Evolutionary conservation across 2,888 invertebrate genomes (phyloP).

Genomic region (Nasonovia ribisnigri): DNA sequence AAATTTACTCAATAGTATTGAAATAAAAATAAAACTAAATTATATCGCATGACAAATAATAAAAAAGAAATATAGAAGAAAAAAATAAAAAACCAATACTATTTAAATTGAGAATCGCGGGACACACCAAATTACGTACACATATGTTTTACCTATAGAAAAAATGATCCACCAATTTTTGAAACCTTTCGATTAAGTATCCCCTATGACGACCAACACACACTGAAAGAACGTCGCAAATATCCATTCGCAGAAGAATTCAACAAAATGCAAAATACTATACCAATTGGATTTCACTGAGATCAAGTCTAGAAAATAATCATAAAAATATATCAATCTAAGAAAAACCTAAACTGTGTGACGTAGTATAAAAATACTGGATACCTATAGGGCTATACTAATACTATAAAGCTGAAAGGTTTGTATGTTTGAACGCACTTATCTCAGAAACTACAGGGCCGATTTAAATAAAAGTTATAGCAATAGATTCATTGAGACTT

Average conservation of each 20-base stretch:
- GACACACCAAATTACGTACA: not conserved
- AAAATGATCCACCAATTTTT: not conserved
- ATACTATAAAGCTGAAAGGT: too few relatives aligned
- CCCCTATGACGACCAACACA: not conserved
- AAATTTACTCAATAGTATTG: not conserved
- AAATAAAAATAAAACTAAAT: not conserved
- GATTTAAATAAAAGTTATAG: too few relatives aligned
- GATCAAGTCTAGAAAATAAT: not conserved
- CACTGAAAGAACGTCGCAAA: not conserved
- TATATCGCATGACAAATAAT: not conserved
- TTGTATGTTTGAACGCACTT: too few relatives aligned
- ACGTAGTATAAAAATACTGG: not conserved
- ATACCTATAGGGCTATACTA: not conserved
- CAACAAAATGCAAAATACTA: not conserved
- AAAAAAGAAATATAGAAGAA: too few relatives aligned
- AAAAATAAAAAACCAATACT: not conserved
- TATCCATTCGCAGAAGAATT: not conserved
- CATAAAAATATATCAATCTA: not conserved
- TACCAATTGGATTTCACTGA: not conserved
- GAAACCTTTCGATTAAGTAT: not conserved
- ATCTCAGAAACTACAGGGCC: too few relatives aligned
- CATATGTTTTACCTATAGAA: not conserved
- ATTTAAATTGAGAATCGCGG: not conserved
- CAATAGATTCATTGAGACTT: too few relatives aligned
- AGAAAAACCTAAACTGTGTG: not conserved